A percentile compares a stretch with the other conserved stretches of the same genome.
Conservation (phyloP, 1,140 invertebrate genomes). For the Protaetia brevitarsis region DNA sequence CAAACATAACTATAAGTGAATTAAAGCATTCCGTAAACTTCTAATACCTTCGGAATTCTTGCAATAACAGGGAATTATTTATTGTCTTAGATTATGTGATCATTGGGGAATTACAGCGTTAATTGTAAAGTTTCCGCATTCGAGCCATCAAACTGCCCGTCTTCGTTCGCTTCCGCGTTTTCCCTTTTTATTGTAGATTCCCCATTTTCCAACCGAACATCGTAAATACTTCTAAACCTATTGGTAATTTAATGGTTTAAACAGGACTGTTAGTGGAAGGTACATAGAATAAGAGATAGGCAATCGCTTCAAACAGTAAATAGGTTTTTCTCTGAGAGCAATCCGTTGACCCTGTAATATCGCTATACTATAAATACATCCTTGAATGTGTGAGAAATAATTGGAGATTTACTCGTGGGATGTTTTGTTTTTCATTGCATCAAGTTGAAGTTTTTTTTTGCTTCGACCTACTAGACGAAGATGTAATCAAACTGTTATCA, state of each 20-base stretch:
- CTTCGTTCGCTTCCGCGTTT: background rate
- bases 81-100: slow-evolving; percentile 12
- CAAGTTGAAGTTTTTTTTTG: background rate
- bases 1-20: background rate
- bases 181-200: background rate
- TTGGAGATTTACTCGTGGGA: background rate
- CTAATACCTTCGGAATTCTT: slow-evolving; percentile 7
- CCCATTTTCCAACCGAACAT: background rate
- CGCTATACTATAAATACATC: background rate
- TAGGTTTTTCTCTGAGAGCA: background rate
- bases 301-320: slow-evolving; percentile 1
- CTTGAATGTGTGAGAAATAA: background rate
- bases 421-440: background rate
- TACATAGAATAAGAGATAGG: background rate
- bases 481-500: background rate
- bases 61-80: slow-evolving; percentile 12
- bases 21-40: slow-evolving; percentile 9
- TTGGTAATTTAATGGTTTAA: background rate
- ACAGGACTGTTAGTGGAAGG: background rate
- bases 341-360: background rate
- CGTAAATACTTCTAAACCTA: background rate
- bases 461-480: background rate
- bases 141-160: background rate
- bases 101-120: background rate
- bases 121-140: slow-evolving; percentile 11